Evolutionary conservation across 2,113 vertebrate genomes (phyloP).

Genomic region (Hyperopisus bebe): DNA sequence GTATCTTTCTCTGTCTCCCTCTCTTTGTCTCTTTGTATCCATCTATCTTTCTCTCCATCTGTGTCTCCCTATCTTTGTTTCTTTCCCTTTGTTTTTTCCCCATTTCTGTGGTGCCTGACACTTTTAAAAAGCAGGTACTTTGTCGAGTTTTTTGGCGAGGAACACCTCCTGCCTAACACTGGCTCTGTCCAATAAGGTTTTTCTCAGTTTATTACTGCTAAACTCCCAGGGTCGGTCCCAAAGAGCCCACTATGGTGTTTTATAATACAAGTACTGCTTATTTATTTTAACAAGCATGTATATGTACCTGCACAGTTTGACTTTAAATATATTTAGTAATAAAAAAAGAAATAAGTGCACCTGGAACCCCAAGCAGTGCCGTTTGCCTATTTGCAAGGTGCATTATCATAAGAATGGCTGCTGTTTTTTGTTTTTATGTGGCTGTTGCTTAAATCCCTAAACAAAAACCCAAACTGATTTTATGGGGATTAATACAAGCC

Average conservation of each 20-base stretch:
- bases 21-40: slow-evolving; percentile 21
- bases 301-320: background rate
- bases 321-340: background rate
- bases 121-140: background rate
- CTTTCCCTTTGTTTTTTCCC: slow-evolving; percentile 43
- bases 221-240: background rate
- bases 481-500: background rate
- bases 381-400: background rate
- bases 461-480: background rate
- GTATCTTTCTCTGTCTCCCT: slow-evolving; percentile 25
- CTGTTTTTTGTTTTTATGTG: background rate
- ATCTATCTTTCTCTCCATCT: slow-evolving; percentile 22
- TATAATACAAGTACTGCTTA: background rate
- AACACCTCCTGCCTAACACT: background rate
- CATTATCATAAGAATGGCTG: background rate
- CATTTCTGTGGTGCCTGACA: background rate
- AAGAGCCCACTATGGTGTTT: background rate
- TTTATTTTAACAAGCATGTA: slow-evolving; percentile 6
- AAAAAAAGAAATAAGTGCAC: background rate
- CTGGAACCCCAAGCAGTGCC: background rate
- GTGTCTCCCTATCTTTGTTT: slow-evolving; percentile 42
- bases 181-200: background rate
- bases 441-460: background rate
- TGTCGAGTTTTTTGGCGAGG: too few relatives aligned
- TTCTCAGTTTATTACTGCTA: background rate